Conservation (phyloP, 2,797 vertebrate species). For the Denticeps clupeoides region DNA sequence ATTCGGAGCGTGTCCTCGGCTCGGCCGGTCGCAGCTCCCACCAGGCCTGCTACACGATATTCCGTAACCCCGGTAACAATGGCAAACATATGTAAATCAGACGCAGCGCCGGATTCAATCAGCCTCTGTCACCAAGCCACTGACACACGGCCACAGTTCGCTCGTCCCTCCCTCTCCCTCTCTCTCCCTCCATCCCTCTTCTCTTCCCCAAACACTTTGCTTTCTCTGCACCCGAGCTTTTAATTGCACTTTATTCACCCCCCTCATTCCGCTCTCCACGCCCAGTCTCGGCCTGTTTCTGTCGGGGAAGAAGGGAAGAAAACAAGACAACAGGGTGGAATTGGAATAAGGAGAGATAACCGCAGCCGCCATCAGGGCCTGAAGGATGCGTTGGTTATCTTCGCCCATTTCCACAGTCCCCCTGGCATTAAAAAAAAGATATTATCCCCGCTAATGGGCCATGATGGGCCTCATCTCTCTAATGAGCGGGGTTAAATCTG, state of each 20-base stretch:
- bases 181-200: neutral
- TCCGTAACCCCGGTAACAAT: slow-evolving; percentile 61
- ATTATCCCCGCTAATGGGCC: slow-evolving; percentile 28
- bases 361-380: slow-evolving; percentile 28
- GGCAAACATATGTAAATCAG: slow-evolving; percentile 67
- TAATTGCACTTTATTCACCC: neutral
- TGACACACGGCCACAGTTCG: slow-evolving; percentile 27
- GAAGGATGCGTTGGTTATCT: slow-evolving; percentile 2
- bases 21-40: slow-evolving; percentile 47
- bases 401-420: slow-evolving; percentile 7
- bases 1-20: slow-evolving; percentile 43
- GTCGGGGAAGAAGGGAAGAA: too few species aligned
- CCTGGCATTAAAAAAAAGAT: slow-evolving; percentile 30
- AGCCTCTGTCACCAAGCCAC: slow-evolving; percentile 48
- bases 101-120: slow-evolving; percentile 55
- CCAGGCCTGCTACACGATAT: slow-evolving; percentile 59
- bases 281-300: too few species aligned
- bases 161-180: slow-evolving; percentile 4
- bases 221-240: too few species aligned
- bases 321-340: too few species aligned
- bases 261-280: neutral
- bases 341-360: too few species aligned
- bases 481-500: slow-evolving; percentile 29
- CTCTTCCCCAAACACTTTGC: neutral
- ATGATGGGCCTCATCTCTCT: slow-evolving; percentile 30